Evolutionary conservation across 2,888 invertebrate genomes (phyloP).

Genomic region (Coleophora flavipennella): DNA sequence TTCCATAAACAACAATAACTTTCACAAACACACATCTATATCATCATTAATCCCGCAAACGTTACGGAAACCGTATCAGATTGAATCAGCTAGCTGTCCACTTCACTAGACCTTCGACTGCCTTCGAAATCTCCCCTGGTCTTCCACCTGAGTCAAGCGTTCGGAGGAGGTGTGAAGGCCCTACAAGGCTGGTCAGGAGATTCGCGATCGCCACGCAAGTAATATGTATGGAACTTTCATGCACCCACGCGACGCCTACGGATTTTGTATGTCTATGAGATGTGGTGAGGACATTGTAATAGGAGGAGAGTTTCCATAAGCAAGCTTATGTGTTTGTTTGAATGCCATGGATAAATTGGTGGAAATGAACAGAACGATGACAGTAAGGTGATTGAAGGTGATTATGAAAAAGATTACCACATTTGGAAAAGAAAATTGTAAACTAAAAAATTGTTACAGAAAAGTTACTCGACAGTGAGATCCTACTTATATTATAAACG

Average conservation of each 20-base stretch:
- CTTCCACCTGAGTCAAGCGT: slow-evolving; percentile 5
- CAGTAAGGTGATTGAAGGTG: no score
- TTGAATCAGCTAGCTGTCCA: slow-evolving; percentile 43
- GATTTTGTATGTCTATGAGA: slow-evolving; percentile 32
- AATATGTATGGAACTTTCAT: slow-evolving; percentile 59
- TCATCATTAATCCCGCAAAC: slow-evolving; percentile 52
- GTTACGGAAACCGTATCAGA: slow-evolving; percentile 49
- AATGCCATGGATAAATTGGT: no score
- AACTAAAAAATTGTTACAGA: no score
- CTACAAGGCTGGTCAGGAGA: slow-evolving; percentile 31
- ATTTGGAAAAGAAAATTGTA: no score
- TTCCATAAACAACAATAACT: slow-evolving; percentile 23
- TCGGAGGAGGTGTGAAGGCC: slow-evolving; percentile 20
- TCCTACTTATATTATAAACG: no score
- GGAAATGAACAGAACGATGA: no score
- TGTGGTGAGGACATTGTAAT: slow-evolving; percentile 30
- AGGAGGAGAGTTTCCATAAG: not conserved
- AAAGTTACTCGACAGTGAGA: no score
- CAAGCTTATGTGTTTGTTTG: no score
- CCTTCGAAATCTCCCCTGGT: not conserved
- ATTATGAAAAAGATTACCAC: no score
- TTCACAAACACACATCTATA: slow-evolving; percentile 32
- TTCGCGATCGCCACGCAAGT: slow-evolving; percentile 46
- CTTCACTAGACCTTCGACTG: slow-evolving; percentile 20
- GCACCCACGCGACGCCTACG: slow-evolving; percentile 64